Evolutionary conservation across 2,888 invertebrate genomes (phyloP).

Genomic region (Drosophila nr. perissopoda): DNA sequence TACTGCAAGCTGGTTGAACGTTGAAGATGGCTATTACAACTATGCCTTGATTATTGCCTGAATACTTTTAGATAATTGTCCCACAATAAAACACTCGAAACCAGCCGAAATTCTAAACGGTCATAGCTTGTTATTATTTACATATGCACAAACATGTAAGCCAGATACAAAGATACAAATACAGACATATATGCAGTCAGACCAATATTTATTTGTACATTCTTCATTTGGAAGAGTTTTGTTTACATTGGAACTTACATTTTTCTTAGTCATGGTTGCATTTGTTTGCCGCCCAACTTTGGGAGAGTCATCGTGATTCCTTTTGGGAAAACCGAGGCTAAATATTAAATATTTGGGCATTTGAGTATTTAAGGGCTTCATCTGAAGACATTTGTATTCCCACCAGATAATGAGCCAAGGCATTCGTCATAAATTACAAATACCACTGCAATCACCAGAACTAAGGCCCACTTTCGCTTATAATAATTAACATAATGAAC

Average conservation of each 20-base stretch:
- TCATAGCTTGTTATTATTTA: neutral
- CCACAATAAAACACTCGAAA: neutral
- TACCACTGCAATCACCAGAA: neutral
- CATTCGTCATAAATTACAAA: neutral
- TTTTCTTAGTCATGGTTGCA: neutral
- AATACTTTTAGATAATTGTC: neutral
- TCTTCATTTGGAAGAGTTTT: neutral
- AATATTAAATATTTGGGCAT: no score
- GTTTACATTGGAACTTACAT: neutral
- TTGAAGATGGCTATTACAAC: no score
- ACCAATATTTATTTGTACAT: neutral
- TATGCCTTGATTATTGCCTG: no score
- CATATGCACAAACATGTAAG: neutral
- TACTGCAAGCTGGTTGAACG: no score
- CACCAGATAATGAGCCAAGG: neutral
- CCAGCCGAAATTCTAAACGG: neutral
- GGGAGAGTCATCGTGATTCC: neutral
- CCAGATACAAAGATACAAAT: neutral
- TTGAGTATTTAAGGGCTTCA: neutral
- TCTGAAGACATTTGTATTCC: neutral
- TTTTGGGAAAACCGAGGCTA: no score
- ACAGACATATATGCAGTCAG: neutral
- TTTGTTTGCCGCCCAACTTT: no score
- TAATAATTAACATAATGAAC: no score
- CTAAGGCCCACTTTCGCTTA: neutral